Base-by-base conservation (phyloP, 2,888 invertebrate species). In the Teinopalpus imperialis region DNA sequence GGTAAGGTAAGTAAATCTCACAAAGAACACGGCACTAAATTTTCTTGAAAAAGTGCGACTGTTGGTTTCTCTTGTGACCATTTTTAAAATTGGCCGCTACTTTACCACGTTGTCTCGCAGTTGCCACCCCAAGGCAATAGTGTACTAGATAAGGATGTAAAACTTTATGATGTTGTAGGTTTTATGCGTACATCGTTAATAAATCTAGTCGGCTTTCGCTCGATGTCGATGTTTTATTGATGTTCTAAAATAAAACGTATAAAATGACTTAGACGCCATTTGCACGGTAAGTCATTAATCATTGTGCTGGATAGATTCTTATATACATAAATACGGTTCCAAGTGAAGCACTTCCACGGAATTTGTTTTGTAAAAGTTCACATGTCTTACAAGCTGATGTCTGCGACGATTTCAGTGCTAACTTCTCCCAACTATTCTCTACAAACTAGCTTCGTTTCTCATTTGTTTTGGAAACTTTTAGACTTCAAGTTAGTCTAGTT, bases 181-280 rank as follows among this genome's bases (percentile, higher is more conserved):
- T 69, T 62, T 65, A 65, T 53, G 49, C 36, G 43, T 41, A 57
- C 57, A 63, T 54, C 57, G 57, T 59, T 70, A 49, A 69, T 73
- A 72, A 74, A 72, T 66, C 62, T 55, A 49, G 48, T 62, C 42
- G 52, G 45, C 34, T 51, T 50, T 59, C 48, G 49, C 45, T 51
- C 50, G 37, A 52, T 59, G 68, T 70, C 64, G 70, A 70, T 61
- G 69, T 74, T 74, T 72, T 69, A 72, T 65, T 58, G 57, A 49
- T 54, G 50, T 47, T 52, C 47, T 52, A 56, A 59, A 61, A 63
- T 65, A 58, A 67, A 69, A 63, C 49, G 53, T 58, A 54, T 49
- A 48, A 56, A 61, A 58, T 59, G 56, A 60, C 54, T 65, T 63
- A 62, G 51, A 39, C 45, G 48, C 36, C 44, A 48, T 51, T 63